These are phyloP conservation scores for Alethe castanea DNA, from an alignment of 2,113 vertebrate species.

Conservation along the genomic window DNA sequence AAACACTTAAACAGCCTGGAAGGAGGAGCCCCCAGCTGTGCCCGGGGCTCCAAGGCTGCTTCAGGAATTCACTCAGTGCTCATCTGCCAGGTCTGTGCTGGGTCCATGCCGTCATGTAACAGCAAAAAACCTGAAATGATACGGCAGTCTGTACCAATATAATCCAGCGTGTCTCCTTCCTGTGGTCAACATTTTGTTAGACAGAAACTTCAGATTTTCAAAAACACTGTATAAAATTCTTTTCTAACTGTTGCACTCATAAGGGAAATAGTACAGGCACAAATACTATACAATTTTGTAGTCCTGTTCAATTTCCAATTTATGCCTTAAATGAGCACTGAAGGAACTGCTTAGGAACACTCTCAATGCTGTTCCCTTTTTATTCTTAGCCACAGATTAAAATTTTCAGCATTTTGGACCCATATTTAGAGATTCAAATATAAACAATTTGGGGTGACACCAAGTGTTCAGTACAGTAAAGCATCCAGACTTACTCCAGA, in stretches of 20 bases:
- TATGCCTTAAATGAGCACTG: background rate
- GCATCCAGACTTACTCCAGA: background rate
- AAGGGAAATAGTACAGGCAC: background rate
- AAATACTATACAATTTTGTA: background rate
- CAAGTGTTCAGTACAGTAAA: background rate
- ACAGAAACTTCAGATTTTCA: background rate
- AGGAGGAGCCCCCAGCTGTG: background rate
- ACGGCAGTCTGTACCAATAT: background rate
- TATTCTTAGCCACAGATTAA: background rate
- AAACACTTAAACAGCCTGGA: background rate
- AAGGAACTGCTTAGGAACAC: background rate
- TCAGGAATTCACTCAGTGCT: background rate
- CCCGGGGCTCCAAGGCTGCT: background rate
- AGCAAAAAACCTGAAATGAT: background rate
- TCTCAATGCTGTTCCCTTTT: background rate
- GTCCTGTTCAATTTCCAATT: background rate
- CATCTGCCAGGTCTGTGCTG: fast-evolving
- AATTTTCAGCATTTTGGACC: background rate
- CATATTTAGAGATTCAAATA: background rate
- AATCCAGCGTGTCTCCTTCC: background rate
- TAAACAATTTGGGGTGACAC: background rate
- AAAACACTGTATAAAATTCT: background rate
- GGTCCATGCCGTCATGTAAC: fast-evolving
- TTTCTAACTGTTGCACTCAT: background rate
- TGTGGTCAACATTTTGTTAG: background rate